Conservation (phyloP, 1,140 invertebrate species). For the Cotesia vestalis region DNA sequence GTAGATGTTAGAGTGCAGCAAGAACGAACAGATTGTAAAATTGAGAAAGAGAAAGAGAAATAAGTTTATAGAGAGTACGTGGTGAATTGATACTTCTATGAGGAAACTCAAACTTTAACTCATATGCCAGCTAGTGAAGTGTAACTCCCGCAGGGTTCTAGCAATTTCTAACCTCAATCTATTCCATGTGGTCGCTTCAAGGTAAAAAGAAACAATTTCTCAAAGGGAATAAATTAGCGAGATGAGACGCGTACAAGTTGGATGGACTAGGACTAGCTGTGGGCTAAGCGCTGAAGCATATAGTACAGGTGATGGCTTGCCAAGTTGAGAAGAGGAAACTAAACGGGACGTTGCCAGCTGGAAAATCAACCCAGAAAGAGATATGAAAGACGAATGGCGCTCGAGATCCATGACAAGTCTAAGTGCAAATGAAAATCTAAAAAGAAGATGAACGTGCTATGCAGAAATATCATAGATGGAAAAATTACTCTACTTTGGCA, state of each 20-base stretch:
- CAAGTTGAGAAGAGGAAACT: conserved; percentile 5
- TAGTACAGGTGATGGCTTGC: conserved; percentile 5
- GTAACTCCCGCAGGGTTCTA: neutral
- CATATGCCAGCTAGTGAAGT: neutral
- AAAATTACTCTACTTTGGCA: no score
- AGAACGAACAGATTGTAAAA: neutral
- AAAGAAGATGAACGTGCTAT: neutral
- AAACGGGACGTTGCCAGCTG: neutral
- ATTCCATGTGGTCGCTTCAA: conserved; percentile 6
- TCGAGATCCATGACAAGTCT: neutral
- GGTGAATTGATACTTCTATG: conserved; percentile 3
- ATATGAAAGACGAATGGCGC: neutral
- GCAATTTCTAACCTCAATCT: conserved; percentile 15
- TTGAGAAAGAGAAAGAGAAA: neutral
- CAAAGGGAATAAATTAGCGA: conserved; percentile 43
- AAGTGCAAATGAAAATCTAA: conserved; percentile 7
- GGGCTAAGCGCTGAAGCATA: neutral
- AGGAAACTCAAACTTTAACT: neutral
- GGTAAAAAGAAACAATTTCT: conserved; percentile 46
- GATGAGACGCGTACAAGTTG: conserved; percentile 6
- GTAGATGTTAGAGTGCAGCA: neutral
- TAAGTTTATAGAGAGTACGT: conserved; percentile 10
- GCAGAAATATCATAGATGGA: neutral
- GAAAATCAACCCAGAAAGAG: conserved; percentile 18
- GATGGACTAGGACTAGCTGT: neutral